Base-by-base conservation (phyloP, 2,113 vertebrate genomes). In the Colossoma macropomum region DNA sequence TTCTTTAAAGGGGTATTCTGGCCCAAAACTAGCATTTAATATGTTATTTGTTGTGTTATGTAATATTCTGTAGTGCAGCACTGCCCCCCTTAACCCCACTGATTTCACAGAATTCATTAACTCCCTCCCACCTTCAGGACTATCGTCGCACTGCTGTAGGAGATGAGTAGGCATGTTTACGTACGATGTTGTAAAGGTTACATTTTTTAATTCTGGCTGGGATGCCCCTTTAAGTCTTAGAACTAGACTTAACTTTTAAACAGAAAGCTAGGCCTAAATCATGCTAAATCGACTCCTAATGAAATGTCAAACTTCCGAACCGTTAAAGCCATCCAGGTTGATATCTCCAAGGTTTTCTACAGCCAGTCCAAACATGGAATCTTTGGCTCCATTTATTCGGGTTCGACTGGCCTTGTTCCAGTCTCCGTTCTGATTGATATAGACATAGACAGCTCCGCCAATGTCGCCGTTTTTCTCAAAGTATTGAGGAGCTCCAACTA, bases 361-460 rank as follows among this genome's bases (percentile, higher is more conserved):
- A 3, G 96, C 91, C 68, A 98, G 91, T 25, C 98, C 98, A 87
- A 99, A 99, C 98, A 99, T 99, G 48, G 98, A 99, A 88, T 96
- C 91, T 11, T 91, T 75, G 2, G 93, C 90, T 85, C 98, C 98
- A 0, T 96, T 93, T n/a, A 99, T 92, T 85, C 95, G 95, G 66
- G 89, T 82, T 0, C 95, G 95, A 28, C 38, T 94, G 65, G 95
- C 90, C 0, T 93, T 80, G 30, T 93, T 89, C 97, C 97, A 99
- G 0, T 85, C 91, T 84, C 98, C 98, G 8, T 81, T 90, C 59
- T 89, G 88, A 88, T 99, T 99, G 19, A 99, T 89, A 85, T 96
- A 99, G 87, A 98, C 68, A 3, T 99, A 99, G 2, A 95, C 93
- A 0, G 98, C 97, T 19, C 98, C 98, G 25, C 98, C 98, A 4